Conservation (phyloP, 2,888 invertebrate genomes). For the Pristionchus entomophagus region DNA sequence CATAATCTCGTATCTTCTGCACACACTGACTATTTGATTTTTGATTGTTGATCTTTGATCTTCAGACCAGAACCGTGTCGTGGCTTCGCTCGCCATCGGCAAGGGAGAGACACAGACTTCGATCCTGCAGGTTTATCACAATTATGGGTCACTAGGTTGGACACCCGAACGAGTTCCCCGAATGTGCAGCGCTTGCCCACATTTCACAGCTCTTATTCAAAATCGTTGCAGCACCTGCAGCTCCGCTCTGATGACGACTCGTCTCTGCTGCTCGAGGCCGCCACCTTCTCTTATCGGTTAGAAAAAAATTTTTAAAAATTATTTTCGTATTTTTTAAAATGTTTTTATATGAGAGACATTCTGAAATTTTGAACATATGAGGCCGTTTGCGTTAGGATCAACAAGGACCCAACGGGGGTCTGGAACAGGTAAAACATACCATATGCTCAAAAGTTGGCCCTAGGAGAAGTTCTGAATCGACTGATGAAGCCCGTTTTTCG, state of each 20-base stretch:
- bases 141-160: neutral
- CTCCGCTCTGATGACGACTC: constrained; percentile 6
- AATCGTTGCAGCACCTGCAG: constrained; percentile 1
- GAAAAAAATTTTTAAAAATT: no score
- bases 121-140: neutral
- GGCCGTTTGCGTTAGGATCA: no score
- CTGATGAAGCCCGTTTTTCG: no score
- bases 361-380: no score
- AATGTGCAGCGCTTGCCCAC: neutral
- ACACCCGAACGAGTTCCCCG: neutral
- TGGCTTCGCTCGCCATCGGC: neutral
- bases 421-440: no score
- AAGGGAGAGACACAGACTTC: neutral
- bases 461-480: no score
- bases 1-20: neutral
- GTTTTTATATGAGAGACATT: no score
- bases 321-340: no score
- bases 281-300: neutral
- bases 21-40: no score
- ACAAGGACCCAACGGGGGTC: no score
- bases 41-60: no score
- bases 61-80: constrained; percentile 41
- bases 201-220: neutral
- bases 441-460: no score
- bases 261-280: constrained; percentile 24